Percentiles rank a stretch among this genome's conserved stretches.
Evolutionary conservation across 2,113 vertebrate species (phyloP).

Genomic region (Tragelaphus imberbis): DNA sequence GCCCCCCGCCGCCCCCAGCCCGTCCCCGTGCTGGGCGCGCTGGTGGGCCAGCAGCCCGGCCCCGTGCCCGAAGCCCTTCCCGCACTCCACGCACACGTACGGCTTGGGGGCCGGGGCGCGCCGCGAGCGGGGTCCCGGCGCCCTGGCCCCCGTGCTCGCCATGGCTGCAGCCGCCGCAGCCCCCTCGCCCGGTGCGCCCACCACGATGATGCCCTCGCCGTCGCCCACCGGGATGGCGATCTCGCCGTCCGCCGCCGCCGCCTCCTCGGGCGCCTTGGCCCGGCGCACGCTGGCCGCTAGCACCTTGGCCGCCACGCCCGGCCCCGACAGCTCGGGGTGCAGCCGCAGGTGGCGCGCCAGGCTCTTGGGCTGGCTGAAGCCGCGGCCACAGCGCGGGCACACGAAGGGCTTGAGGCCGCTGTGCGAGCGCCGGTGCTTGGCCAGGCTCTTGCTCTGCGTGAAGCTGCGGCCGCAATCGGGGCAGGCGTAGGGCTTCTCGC

Average conservation of each 20-base stretch:
- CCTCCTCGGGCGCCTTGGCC: slow-evolving; percentile 36
- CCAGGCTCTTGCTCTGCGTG: slow-evolving; percentile 82
- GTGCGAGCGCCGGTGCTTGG: slow-evolving; percentile 81
- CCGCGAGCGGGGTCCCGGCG: slow-evolving; percentile 16
- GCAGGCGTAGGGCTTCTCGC: slow-evolving; percentile 77
- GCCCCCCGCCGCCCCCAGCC: not conserved
- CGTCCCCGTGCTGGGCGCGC: slow-evolving; percentile 62
- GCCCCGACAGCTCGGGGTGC: slow-evolving; percentile 67
- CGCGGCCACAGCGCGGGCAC: slow-evolving; percentile 73
- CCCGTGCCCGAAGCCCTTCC: slow-evolving; percentile 60
- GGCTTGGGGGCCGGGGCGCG: slow-evolving; percentile 65
- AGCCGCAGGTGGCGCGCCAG: slow-evolving; percentile 76
- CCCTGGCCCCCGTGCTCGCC: not conserved
- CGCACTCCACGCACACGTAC: slow-evolving; percentile 63
- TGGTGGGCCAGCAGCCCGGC: slow-evolving; percentile 62
- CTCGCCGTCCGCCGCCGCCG: slow-evolving; percentile 55
- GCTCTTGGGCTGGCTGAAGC: slow-evolving; percentile 77
- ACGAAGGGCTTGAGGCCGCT: slow-evolving; percentile 75
- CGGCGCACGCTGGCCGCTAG: slow-evolving; percentile 48
- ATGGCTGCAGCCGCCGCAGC: not conserved
- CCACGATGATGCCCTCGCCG: slow-evolving; percentile 53
- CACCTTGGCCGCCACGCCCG: slow-evolving; percentile 57
- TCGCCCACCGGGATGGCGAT: slow-evolving; percentile 53
- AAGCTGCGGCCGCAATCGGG: slow-evolving; percentile 82
- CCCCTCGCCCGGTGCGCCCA: slow-evolving; percentile 37